Evolutionary conservation across 2,888 invertebrate genomes (phyloP), one percentile per base, ranked within the genome.

Genomic region (Drosophila dives): DNA sequence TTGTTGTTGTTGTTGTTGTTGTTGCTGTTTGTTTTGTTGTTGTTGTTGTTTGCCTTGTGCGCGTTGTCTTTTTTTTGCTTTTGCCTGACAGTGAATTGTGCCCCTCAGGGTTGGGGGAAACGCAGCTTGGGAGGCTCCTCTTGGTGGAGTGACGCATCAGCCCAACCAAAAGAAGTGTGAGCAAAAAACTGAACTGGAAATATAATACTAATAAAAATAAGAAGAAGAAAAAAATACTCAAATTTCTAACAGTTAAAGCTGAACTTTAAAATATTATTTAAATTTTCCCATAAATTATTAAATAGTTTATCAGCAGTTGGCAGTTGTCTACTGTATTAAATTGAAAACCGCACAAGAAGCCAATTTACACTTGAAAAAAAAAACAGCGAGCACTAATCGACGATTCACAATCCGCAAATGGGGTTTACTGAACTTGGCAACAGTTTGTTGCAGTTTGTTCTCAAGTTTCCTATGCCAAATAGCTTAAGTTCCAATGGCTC

Each of bases 81-180:
- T 48, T 50, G 75, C 12, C 72, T 69, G 78, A 69, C 78, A 75
- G 80, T 79, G 80, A 79, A 79, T 72, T 60, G 48, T 23, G 49
- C 54, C 29, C 61, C 65, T 65, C 75, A 79, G 80, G 78, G 78
- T 75, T 78, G 71, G 53, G 45, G 32, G 11, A 34, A 38, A 33
- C 15, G 15, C n/a, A n/a, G 53, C 33, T 51, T 51, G 42, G 56
- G n/a, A 65, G 59, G 32, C 62, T 45, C 49, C 62, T 59, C 72
- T 32, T n/a, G 29, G 26, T 29, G 60, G 42, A 66, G 36, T 66
- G 66, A 54, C 59, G 62, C 63, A 60, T 50, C 56, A 32, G 15
- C 6, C 42, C 56, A 42, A 42, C 20, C 17, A 32, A 40, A 56
- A 42, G 50, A 8, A 40, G 33, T 33, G 45, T 11, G 15, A 33